Percentiles rank a stretch among this genome's conserved stretches.
Evolutionary conservation across 1,140 invertebrate species (phyloP).

Genomic region (Aporrectodea caliginosa): DNA sequence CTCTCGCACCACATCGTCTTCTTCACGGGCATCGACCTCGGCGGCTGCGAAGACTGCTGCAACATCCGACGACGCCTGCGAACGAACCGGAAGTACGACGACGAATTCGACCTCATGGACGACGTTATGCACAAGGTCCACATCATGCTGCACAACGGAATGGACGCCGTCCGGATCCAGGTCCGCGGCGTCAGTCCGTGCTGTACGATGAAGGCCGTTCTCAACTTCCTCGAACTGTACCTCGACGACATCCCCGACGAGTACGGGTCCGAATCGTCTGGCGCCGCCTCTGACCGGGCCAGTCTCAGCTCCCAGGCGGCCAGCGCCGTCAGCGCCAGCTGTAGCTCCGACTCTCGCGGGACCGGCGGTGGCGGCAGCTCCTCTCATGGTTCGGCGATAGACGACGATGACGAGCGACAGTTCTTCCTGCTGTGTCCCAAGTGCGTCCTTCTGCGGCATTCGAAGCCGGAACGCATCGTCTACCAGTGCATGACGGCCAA

Average conservation of each 20-base stretch:
- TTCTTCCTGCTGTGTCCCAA: conserved; percentile 34
- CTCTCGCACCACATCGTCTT: conserved; percentile 35
- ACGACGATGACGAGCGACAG: conserved; percentile 31
- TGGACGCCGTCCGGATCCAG: conserved; percentile 28
- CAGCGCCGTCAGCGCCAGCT: conserved; percentile 9
- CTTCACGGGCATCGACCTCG: conserved; percentile 31
- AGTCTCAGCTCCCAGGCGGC: conserved; percentile 25
- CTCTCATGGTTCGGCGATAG: conserved; percentile 16
- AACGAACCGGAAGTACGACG: background rate
- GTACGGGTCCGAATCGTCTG: background rate
- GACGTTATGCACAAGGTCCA: conserved; percentile 34
- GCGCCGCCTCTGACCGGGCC: conserved; percentile 23
- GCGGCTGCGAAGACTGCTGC: conserved; percentile 34
- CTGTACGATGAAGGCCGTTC: conserved; percentile 34
- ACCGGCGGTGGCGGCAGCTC: conserved; percentile 13
- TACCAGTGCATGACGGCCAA: conserved; percentile 28
- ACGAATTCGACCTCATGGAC: conserved; percentile 27
- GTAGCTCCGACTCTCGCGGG: conserved; percentile 12
- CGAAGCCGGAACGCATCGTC: conserved; percentile 31
- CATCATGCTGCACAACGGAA: conserved; percentile 30
- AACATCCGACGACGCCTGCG: conserved; percentile 23
- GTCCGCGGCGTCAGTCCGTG: conserved; percentile 32
- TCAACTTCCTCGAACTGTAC: conserved; percentile 33
- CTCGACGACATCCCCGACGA: conserved; percentile 34
- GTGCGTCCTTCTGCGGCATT: conserved; percentile 33